These are phyloP conservation scores for Pampus argenteus DNA, from an alignment of 2,797 vertebrate genomes.

Conservation along the genomic window DNA sequence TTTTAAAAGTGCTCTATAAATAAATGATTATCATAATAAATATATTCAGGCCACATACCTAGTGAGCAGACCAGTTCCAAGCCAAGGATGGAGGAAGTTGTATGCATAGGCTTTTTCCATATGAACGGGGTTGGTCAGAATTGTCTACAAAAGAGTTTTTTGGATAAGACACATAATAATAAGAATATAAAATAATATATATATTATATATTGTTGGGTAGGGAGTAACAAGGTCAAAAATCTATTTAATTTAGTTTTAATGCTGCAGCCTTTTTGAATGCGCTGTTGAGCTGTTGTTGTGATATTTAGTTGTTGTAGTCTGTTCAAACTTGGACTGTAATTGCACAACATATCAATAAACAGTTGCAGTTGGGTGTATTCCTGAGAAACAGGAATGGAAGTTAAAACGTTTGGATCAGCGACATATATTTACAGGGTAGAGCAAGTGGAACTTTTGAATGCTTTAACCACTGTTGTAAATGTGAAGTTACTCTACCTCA, in stretches of 20 bases:
- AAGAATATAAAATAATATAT: not conserved
- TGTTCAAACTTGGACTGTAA: not conserved
- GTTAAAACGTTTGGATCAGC: not conserved
- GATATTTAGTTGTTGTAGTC: not conserved
- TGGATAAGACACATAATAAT: not conserved
- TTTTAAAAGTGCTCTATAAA: too few relatives aligned
- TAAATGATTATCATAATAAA: too few relatives aligned
- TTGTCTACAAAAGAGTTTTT: slow-evolving; percentile 71
- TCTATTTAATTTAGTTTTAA: not conserved
- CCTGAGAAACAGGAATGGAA: not conserved
- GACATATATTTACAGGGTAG: not conserved
- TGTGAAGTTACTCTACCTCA: slow-evolving; percentile 82
- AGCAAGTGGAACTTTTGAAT: too few relatives aligned
- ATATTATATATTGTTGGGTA: too few relatives aligned
- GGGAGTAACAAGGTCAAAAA: not conserved
- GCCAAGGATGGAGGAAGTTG: slow-evolving; percentile 92
- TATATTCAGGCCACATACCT: slow-evolving; percentile 88
- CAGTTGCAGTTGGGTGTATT: too few relatives aligned
- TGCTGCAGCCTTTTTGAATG: not conserved
- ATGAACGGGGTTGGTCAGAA: slow-evolving; percentile 88
- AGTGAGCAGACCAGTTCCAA: slow-evolving; percentile 94
- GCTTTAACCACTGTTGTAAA: not conserved
- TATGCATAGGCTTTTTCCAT: slow-evolving; percentile 91
- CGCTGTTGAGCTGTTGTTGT: not conserved
- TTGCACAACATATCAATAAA: not conserved